Evolutionary conservation across 2,113 vertebrate genomes (phyloP).

Genomic region (Cephalopterus ornatus): DNA sequence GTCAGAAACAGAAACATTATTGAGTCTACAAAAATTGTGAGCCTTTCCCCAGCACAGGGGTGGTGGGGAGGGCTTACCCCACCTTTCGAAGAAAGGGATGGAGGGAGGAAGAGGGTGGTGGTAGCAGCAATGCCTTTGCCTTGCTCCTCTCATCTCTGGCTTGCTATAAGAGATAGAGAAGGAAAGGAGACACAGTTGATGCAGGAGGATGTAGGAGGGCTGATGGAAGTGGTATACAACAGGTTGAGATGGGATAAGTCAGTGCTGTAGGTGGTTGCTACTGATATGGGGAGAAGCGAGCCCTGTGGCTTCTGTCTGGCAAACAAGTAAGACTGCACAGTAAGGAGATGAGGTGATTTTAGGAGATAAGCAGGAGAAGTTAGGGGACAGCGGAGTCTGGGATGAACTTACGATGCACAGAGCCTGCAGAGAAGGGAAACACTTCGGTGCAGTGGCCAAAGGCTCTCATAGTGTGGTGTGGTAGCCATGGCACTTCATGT

Average conservation of each 20-base stretch:
- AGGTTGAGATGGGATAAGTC: background rate
- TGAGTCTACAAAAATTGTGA: background rate
- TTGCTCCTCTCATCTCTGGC: background rate
- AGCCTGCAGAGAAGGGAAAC: background rate
- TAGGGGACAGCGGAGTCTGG: background rate
- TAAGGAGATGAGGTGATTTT: background rate
- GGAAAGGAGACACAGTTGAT: background rate
- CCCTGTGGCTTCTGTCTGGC: fast-evolving
- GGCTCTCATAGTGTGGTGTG: background rate
- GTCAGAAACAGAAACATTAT: background rate
- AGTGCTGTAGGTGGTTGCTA: background rate
- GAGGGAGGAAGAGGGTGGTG: background rate
- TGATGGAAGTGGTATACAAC: background rate
- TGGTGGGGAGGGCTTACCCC: background rate
- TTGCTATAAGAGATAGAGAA: background rate
- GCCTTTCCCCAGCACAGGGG: background rate
- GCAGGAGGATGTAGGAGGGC: background rate
- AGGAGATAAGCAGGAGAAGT: background rate
- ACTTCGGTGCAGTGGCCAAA: fast-evolving
- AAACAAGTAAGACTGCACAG: background rate
- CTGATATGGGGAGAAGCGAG: background rate
- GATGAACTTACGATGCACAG: background rate
- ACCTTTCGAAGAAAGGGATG: fast-evolving
- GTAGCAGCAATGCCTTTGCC: background rate
- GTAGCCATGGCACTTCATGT: background rate